Percentiles rank a stretch among this genome's conserved stretches.
These are phyloP conservation scores for Hermodice carunculata DNA, from an alignment of 2,888 invertebrate genomes.

Conservation along the genomic window DNA sequence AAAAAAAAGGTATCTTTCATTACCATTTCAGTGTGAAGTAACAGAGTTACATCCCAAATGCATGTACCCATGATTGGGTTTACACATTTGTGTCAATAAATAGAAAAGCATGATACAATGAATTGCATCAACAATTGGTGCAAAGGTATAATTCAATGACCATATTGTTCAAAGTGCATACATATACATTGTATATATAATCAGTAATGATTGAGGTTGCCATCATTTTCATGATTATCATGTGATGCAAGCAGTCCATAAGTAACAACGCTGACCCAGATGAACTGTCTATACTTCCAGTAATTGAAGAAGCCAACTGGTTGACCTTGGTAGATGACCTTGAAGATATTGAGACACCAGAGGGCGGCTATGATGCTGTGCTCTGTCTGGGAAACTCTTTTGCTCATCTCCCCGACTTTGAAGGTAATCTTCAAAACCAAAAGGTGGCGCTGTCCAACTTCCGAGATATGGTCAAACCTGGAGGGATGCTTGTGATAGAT, in stretches of 20 bases:
- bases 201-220: no score
- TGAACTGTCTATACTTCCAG: constrained; percentile 71
- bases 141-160: no score
- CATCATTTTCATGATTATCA: not conserved
- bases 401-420: constrained; percentile 86
- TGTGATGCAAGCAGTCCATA: not conserved
- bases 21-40: no score
- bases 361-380: constrained; percentile 84
- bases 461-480: constrained; percentile 85
- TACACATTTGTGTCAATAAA: no score
- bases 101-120: no score
- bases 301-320: constrained; percentile 94
- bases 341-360: constrained; percentile 69
- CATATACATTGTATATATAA: no score
- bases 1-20: no score
- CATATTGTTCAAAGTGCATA: no score
- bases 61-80: no score
- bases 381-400: constrained; percentile 93
- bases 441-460: constrained; percentile 81
- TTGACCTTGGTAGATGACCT: constrained; percentile 84
- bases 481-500: constrained; percentile 87
- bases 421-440: constrained; percentile 40
- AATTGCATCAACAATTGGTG: no score
- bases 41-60: no score
- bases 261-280: no score